A percentile compares a stretch with the other conserved stretches of the same genome.
Evolutionary conservation across 2,888 invertebrate genomes (phyloP).

Genomic region (Cylloceria caligata): DNA sequence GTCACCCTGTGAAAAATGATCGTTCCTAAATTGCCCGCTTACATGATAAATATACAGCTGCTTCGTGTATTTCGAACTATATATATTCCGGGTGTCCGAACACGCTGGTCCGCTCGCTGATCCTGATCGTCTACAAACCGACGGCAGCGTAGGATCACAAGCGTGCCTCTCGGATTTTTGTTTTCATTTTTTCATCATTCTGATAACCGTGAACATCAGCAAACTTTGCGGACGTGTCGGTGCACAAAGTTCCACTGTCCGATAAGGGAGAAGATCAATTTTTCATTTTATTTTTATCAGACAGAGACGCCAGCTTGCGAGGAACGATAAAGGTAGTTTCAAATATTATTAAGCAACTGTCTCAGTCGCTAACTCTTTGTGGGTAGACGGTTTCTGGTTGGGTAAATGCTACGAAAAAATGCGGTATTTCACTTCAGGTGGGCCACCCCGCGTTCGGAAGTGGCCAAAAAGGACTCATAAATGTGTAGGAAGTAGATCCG

Average conservation of each 20-base stretch:
- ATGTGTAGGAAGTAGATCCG: not conserved
- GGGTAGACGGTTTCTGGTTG: no score
- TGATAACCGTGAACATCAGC: slow-evolving; percentile 56
- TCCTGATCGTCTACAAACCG: slow-evolving; percentile 66
- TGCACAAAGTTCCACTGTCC: slow-evolving; percentile 53
- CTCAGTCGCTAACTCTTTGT: not conserved
- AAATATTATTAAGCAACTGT: not conserved
- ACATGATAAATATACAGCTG: slow-evolving; percentile 84
- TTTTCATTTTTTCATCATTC: slow-evolving; percentile 49
- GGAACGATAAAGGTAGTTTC: not conserved
- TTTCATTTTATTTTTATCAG: slow-evolving; percentile 46
- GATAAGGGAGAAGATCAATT: slow-evolving; percentile 43
- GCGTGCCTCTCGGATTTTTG: slow-evolving; percentile 39
- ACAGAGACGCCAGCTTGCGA: not conserved
- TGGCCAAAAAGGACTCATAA: not conserved
- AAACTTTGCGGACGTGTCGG: slow-evolving; percentile 53
- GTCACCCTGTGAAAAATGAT: slow-evolving; percentile 84
- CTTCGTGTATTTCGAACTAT: slow-evolving; percentile 58
- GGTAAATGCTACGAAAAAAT: no score
- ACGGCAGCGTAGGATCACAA: slow-evolving; percentile 41
- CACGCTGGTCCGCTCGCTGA: slow-evolving; percentile 63
- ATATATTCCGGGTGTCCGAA: slow-evolving; percentile 64
- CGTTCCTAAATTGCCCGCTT: slow-evolving; percentile 84
- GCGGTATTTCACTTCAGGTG: no score
- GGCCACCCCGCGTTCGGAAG: not conserved